Base-by-base conservation (phyloP, 2,113 vertebrate genomes). In the Xenus cinereus region DNA sequence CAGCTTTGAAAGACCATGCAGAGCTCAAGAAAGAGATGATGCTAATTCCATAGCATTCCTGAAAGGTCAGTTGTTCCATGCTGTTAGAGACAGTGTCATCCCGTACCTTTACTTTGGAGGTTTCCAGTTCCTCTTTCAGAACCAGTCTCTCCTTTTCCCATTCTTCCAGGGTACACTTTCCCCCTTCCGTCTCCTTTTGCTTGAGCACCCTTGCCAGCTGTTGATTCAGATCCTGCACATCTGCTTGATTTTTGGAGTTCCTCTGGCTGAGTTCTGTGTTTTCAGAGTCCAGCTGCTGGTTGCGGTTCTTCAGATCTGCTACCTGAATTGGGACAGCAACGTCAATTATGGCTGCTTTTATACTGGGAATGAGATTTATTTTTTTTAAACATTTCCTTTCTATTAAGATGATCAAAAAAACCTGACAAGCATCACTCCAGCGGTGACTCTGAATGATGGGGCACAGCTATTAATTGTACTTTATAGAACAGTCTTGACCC, bases 201-300 rank as follows among this genome's bases (percentile, higher is more conserved):
- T 96, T 72, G 1, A 98, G 97, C 84, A 98, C 93, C 79, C 97
- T 98, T 26, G 96, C 91, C 94, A 99, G 96, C 91, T 97, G 98
- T 56, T 98, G 98, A 18, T 96, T 98, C 7, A 99, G 98, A 59
- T 98, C 97, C 88, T 98, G 98, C 64, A 98, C 43, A 24, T 98
- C 98, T 23, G 98, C 97, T 33, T 98, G 93, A 39, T 95, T 99
- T 89, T 98, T 98, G 84, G 95, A 96, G 71, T 98, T 99, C 95
- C 98, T 98, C 96, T 98, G 98, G 68, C 94, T 97, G 37, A 99
- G 98, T 59, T 97, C 93, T 32, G 74, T 97, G 5, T 99, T 99
- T 89, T 99, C 98, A 14, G 98, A 97, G 88, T 98, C 98, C 53
- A 99, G 98, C 56, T 98, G 98, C 56, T 98, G 98, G 87, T 98